Base-by-base conservation (phyloP, 2,113 vertebrate species). In the Phylloscopus trochilus region DNA sequence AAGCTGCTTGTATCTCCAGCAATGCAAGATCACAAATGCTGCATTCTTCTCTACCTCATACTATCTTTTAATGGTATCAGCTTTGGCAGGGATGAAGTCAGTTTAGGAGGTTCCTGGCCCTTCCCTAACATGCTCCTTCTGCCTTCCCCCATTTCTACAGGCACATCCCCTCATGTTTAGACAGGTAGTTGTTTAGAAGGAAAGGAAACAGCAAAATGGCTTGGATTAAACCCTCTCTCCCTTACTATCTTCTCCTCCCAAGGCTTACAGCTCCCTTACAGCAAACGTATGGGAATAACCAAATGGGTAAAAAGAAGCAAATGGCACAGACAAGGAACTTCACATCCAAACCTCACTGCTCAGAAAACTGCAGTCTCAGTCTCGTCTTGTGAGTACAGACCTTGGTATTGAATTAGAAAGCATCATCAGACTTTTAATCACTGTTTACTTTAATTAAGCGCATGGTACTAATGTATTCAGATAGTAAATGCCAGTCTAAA, bases 361-460 rank as follows among this genome's bases (percentile, higher is more conserved):
- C 44, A 28, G 70, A 82, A 96, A 89, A 79, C 37, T 68, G 88
- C 55, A 90, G 58, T 68, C 63, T 76, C 26, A 39, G 58, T 27
- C 62, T 85, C 13, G 3, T 89, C 73, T 43, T 91, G 39, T 67
- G 83, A 89, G 41, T 74, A 63, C 6, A 92, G 83, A 87, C 43
- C 28, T 77, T 41, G 60, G 55, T 88, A 88, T 39, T 58, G 88
- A 90, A 95, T 85, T 87, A 93, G 82, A 51, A 96, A 92, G 82
- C 70, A 80, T 67, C 82, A 80, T 90, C 78, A 96, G 90, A 85
- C 85, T 80, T 94, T 85, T 88, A 94, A 95, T 93, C 88, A 70
- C 79, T 90, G 92, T 93, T 97, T 87, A 87, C 69, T 84, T 91
- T 95, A 93, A 93, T 92, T 92, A 83, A 92, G 72, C 6, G 9